These are phyloP conservation scores for Lepidurus packardi DNA, from an alignment of 1,140 invertebrate species.

Conservation along the genomic window DNA sequence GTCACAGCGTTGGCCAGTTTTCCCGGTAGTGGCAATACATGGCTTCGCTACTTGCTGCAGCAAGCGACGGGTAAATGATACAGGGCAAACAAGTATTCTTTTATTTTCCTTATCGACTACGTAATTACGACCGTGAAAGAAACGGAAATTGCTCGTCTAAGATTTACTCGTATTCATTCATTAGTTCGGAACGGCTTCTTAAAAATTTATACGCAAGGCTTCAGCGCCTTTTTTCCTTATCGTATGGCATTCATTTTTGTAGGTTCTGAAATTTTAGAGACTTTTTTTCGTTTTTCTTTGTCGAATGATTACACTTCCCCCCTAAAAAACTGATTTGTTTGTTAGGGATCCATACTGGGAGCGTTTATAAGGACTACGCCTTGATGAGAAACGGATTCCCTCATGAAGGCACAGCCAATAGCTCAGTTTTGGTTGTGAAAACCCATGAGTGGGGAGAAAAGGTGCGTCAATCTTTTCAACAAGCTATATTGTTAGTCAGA, in stretches of 20 bases:
- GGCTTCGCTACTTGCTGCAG: slow-evolving; percentile 43
- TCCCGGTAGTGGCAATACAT: slow-evolving; percentile 45
- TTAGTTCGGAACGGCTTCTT: no score
- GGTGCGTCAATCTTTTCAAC: slow-evolving; percentile 36
- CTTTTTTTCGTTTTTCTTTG: no score
- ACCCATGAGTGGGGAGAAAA: slow-evolving; percentile 36
- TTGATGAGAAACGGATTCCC: neutral
- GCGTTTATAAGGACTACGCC: slow-evolving; percentile 40
- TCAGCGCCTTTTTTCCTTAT: no score
- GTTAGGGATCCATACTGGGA: slow-evolving; percentile 42
- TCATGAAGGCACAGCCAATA: slow-evolving; percentile 29
- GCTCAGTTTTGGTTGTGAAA: slow-evolving; percentile 40
- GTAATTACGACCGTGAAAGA: neutral
- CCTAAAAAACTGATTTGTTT: no score
- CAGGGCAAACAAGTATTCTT: neutral
- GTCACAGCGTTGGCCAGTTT: slow-evolving; percentile 41
- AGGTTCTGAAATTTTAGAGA: no score
- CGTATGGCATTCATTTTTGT: no score
- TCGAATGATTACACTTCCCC: no score
- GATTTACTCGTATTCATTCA: no score
- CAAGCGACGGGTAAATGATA: slow-evolving; percentile 38
- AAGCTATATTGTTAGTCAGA: slow-evolving; percentile 42
- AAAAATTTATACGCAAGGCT: no score
- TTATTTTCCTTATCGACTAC: neutral
- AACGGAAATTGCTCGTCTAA: neutral